Evolutionary conservation across 1,140 invertebrate genomes (phyloP), one percentile per base, ranked within the genome.

Genomic region (Diuraphis noxia): DNA sequence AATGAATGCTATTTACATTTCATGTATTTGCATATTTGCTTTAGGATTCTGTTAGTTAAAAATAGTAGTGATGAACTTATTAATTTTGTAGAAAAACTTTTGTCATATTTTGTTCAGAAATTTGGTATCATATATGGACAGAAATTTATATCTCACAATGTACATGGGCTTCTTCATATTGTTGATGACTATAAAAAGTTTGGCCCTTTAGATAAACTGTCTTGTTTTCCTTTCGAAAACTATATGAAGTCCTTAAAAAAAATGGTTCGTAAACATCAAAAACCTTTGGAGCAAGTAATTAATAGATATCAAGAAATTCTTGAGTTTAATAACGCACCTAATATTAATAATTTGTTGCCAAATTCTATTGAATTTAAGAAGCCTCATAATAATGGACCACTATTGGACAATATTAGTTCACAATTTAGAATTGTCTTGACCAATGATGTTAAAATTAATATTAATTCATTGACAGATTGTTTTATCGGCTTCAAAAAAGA

Each of bases 151-250:
- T 81, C 79, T 4, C 79, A 81, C 38, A 81, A 81, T 1, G 25
- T 81, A 23, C 79, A 81, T 40, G 38, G 77, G 17, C 34, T 79
- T 36, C 77, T 79, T 79, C 77, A 79, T 79, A 79, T 79, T 36
- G 34, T 38, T 30, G 84, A 86, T 34, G 84, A 86, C 46, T 49
- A 86, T 3, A n/a, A n/a, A 49, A 17, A 49, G 9, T 86, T 86
- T 86, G 41, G 41, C 6, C 84, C 84, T 19, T 38, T 49, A 36
- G 84, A 86, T 49, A 1, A n/a, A 23, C 36, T 0, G 6, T 46
- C 41, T 49, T 86, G 84, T 49, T 86, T 86, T 49, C 46, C n/a
- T 4, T 86, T 86, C 36, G 84, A 86, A 85, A 86, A 86, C 36
- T 86, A 49, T 49, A 86, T 86, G n/a, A 86, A 86, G 30, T 30